These are phyloP conservation scores for Papilio glaucus DNA, from an alignment of 1,140 invertebrate species.

Conservation along the genomic window DNA sequence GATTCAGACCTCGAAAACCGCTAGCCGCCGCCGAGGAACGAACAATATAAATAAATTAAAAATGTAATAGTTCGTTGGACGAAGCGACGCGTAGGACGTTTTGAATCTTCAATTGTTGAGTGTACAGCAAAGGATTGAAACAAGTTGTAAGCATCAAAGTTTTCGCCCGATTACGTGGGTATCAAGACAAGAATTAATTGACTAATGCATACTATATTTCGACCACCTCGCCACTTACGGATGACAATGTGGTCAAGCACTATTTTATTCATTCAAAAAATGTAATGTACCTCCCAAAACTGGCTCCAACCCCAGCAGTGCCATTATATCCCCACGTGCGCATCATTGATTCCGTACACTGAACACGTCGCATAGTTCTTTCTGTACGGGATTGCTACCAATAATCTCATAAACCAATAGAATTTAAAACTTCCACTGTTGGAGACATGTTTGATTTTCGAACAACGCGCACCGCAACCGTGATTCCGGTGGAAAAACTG, in stretches of 20 bases:
- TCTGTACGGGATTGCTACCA: constrained; percentile 79
- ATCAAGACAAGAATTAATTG: no score
- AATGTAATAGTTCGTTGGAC: no score
- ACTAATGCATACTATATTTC: background rate
- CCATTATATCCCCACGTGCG: constrained; percentile 54
- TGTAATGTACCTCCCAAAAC: constrained; percentile 53
- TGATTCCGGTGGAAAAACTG: constrained; percentile 71
- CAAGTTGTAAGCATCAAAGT: no score
- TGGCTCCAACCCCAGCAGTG: constrained; percentile 54
- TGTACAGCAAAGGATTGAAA: no score
- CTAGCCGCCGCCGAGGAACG: no score
- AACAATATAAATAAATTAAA: no score
- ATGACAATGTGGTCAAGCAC: background rate
- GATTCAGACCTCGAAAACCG: no score
- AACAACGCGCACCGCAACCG: constrained; percentile 49
- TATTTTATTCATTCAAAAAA: background rate
- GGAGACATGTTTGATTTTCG: constrained; percentile 69
- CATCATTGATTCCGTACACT: constrained; percentile 53
- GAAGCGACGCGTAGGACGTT: no score
- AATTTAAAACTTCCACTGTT: constrained; percentile 70
- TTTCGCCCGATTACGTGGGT: no score
- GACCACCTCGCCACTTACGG: background rate
- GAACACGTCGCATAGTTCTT: constrained; percentile 78
- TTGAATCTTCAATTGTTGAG: no score
- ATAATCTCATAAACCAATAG: constrained; percentile 65